These are phyloP conservation scores for Coenonympha arcania DNA, from an alignment of 2,888 invertebrate genomes.

Conservation along the genomic window DNA sequence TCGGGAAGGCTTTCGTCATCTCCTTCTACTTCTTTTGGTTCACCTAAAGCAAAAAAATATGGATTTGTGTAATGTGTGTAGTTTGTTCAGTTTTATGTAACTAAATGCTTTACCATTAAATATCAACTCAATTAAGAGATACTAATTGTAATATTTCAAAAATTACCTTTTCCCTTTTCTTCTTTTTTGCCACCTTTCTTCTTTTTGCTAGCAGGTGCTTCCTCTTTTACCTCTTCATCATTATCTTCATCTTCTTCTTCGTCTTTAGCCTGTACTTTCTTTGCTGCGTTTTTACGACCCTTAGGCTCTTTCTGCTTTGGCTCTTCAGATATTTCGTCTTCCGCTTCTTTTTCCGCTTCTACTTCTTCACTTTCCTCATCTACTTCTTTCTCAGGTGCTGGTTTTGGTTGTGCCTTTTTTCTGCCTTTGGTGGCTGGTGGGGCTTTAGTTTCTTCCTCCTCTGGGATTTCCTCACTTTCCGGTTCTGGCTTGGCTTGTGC, in stretches of 20 bases:
- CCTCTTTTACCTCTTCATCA: slow-evolving; percentile 38
- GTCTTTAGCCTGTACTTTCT: slow-evolving; percentile 51
- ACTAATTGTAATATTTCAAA: too few species aligned
- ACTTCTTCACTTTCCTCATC: slow-evolving; percentile 34
- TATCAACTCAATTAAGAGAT: too few species aligned
- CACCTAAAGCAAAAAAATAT: slow-evolving; percentile 42
- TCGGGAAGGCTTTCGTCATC: slow-evolving; percentile 42
- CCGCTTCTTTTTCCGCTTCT: slow-evolving; percentile 41
- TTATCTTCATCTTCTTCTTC: slow-evolving; percentile 41
- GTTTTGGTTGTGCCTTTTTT: slow-evolving; percentile 30
- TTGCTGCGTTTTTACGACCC: slow-evolving; percentile 48
- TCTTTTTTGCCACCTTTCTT: slow-evolving; percentile 50
- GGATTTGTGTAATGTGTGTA: too few species aligned
- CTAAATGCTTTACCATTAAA: too few species aligned
- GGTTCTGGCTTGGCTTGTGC: slow-evolving; percentile 42
- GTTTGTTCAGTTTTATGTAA: too few species aligned
- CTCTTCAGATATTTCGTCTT: slow-evolving; percentile 40
- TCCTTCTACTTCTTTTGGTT: slow-evolving; percentile 45
- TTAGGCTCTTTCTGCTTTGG: slow-evolving; percentile 61
- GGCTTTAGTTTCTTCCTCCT: slow-evolving; percentile 45
- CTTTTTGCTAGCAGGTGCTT: slow-evolving; percentile 42
- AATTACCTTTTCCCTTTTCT: slow-evolving; percentile 50
- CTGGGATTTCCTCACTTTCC: slow-evolving; percentile 34
- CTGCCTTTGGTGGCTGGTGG: slow-evolving; percentile 35
- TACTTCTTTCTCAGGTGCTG: slow-evolving; percentile 26